phyloP scores from a whole-genome alignment of 2,113 vertebrate species.

The Galemys pyrenaicus region DNA sequence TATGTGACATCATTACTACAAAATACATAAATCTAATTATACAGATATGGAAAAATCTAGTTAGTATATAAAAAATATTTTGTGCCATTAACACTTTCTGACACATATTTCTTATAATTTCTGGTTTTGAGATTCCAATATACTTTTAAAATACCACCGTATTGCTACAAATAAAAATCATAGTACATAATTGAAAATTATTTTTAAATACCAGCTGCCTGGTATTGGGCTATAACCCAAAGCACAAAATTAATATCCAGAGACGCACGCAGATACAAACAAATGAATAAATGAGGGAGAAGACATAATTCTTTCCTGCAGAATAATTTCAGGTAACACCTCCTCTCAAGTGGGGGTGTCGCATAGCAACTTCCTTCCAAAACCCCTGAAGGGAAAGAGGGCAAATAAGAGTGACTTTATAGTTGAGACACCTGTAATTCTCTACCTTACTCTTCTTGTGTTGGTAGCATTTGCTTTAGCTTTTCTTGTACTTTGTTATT shows the following conservation, averaged over 20 bases:
- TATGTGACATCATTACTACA: constrained; percentile 94
- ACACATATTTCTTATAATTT: constrained; percentile 84
- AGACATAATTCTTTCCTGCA: not conserved
- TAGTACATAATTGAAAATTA: constrained; percentile 75
- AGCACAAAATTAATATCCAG: constrained; percentile 16
- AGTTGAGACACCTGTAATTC: not conserved
- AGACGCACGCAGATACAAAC: not conserved
- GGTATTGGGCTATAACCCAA: not conserved
- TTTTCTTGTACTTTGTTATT: not conserved
- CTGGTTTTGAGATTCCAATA: constrained; percentile 86
- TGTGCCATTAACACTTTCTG: constrained; percentile 89
- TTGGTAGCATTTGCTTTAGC: not conserved
- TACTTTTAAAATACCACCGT: constrained; percentile 88
- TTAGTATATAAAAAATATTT: constrained; percentile 89
- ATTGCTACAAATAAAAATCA: constrained; percentile 84
- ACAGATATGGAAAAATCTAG: constrained; percentile 91
- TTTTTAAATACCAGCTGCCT: constrained; percentile 78
- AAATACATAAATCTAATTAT: constrained; percentile 95
- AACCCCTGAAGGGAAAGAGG: not conserved
- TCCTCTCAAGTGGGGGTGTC: not conserved
- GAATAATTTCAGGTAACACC: not conserved
- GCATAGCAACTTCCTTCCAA: not conserved
- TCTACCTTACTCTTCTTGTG: not conserved
- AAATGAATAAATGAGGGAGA: not conserved
- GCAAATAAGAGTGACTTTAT: not conserved